Evolutionary conservation across 2,888 invertebrate genomes (phyloP).

Genomic region (Drosophila pseudotalamancana): DNA sequence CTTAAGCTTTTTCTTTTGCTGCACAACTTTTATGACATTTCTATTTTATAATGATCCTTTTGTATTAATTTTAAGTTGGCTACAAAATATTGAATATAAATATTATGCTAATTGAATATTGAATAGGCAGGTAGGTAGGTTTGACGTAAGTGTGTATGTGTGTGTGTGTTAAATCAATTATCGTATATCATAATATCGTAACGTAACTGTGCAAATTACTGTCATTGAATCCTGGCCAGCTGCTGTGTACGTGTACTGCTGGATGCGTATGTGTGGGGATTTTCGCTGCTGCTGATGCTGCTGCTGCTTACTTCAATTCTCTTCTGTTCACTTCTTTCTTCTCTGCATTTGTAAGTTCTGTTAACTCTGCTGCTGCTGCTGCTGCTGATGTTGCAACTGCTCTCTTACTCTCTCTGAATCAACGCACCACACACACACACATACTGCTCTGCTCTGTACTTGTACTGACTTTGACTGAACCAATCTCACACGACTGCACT

Average conservation of each 20-base stretch:
- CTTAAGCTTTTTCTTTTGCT: slow-evolving; percentile 27
- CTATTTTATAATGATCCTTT: slow-evolving; percentile 65
- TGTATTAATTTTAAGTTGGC: slow-evolving; percentile 34
- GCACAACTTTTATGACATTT: slow-evolving; percentile 39
- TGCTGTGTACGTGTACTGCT: slow-evolving; percentile 72
- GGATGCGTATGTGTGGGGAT: slow-evolving; percentile 53
- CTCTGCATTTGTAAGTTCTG: slow-evolving; percentile 33
- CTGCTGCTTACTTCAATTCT: slow-evolving; percentile 23
- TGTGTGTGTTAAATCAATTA: slow-evolving; percentile 40
- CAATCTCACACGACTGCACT: slow-evolving; percentile 55
- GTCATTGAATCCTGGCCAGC: slow-evolving; percentile 67
- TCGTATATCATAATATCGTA: slow-evolving; percentile 29
- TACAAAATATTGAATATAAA: slow-evolving; percentile 53
- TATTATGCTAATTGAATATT: slow-evolving; percentile 46
- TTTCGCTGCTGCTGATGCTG: slow-evolving; percentile 26
- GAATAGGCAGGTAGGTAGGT: slow-evolving; percentile 34
- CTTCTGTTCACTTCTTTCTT: slow-evolving; percentile 11
- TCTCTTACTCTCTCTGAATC: slow-evolving; percentile 39
- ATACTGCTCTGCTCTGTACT: slow-evolving; percentile 53
- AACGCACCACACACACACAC: slow-evolving; percentile 40
- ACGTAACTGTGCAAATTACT: slow-evolving; percentile 62
- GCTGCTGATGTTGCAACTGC: slow-evolving; percentile 39
- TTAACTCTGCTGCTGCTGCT: slow-evolving; percentile 40
- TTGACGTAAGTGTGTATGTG: slow-evolving; percentile 21
- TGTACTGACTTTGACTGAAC: slow-evolving; percentile 52